These are phyloP conservation scores for Chelonia mydas DNA, from an alignment of 2,797 vertebrate species.

Conservation along the genomic window DNA sequence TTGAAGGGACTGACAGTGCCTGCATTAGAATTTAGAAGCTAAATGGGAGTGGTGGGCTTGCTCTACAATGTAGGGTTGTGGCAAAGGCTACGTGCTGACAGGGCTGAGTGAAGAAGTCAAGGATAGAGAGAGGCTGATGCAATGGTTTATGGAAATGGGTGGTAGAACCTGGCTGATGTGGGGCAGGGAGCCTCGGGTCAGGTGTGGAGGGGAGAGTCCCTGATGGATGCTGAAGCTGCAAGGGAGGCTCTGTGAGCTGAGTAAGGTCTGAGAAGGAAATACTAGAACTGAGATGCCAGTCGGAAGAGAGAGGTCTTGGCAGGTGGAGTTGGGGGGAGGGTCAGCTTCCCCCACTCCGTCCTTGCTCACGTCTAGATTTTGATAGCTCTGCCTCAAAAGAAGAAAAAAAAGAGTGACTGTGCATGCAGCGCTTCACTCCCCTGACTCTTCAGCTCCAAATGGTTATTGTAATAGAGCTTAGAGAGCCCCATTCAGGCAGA, in stretches of 20 bases:
- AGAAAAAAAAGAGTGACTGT: neutral
- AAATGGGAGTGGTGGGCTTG: neutral
- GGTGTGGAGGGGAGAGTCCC: neutral
- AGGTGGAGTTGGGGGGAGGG: neutral
- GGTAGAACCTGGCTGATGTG: neutral
- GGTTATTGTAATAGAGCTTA: neutral
- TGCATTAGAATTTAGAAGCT: neutral
- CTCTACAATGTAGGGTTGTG: accelerated
- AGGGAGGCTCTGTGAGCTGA: neutral
- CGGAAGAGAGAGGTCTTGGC: neutral
- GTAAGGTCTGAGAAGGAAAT: neutral
- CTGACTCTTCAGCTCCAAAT: neutral
- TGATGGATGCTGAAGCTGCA: neutral
- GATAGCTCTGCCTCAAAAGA: neutral
- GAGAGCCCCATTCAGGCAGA: neutral
- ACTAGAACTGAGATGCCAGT: neutral
- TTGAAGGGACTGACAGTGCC: neutral
- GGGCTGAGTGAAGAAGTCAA: neutral
- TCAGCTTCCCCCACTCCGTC: neutral
- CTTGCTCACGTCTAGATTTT: neutral
- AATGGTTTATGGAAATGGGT: neutral
- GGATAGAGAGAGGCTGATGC: neutral
- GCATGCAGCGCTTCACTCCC: neutral
- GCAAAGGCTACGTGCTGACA: neutral
- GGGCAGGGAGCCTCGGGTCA: neutral